Percentiles rank a stretch among this genome's conserved stretches.
These are phyloP conservation scores for Sminthurinus aureus DNA, from an alignment of 2,888 invertebrate species.

Conservation along the genomic window DNA sequence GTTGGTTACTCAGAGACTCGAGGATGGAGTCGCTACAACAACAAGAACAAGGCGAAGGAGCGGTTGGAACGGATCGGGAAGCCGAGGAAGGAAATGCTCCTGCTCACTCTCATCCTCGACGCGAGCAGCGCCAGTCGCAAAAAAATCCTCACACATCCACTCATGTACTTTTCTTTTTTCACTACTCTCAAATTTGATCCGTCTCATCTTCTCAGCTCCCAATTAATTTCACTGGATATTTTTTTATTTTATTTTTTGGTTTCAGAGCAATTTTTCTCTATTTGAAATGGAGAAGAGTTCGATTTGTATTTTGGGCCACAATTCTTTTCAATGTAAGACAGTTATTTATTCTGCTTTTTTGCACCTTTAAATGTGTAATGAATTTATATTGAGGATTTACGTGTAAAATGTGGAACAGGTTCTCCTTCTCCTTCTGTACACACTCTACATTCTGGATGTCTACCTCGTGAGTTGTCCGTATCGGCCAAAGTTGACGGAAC, in stretches of 20 bases:
- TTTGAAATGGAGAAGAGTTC: conserved; percentile 55
- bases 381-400: background rate
- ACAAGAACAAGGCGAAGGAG: conserved; percentile 2
- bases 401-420: conserved; percentile 45
- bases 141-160: conserved; percentile 58
- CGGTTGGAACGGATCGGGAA: conserved; percentile 31
- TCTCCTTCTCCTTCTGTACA: conserved; percentile 54
- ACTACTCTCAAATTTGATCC: background rate
- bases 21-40: conserved; percentile 45
- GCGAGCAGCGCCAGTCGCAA: conserved; percentile 57
- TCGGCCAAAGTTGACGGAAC: conserved; percentile 58
- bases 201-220: background rate
- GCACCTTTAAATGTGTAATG: background rate
- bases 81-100: conserved; percentile 54
- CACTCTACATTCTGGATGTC: conserved; percentile 57
- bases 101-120: conserved; percentile 54
- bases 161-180: conserved; percentile 49
- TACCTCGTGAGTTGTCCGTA: conserved; percentile 58
- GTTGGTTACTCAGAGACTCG: conserved; percentile 57
- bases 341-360: background rate
- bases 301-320: conserved; percentile 56
- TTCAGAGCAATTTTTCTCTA: conserved; percentile 40
- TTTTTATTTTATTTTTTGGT: background rate
- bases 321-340: conserved; percentile 52
- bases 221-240: too few species aligned